A percentile compares a stretch with the other conserved stretches of the same genome.
Evolutionary conservation across 2,888 invertebrate genomes (phyloP).

Genomic region (Campopleginae sp.): DNA sequence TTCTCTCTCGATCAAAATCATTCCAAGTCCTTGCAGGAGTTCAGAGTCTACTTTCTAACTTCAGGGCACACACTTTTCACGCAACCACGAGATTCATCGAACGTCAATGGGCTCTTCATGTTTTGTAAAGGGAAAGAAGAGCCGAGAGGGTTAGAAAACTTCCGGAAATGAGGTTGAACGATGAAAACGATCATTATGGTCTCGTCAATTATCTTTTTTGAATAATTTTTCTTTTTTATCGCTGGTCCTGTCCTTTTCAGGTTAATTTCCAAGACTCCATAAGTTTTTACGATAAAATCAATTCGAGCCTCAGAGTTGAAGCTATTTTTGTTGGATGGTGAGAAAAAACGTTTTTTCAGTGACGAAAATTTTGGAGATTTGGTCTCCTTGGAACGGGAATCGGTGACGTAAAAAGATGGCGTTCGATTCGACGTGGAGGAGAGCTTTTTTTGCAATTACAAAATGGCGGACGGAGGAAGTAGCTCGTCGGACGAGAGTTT

Average conservation of each 20-base stretch:
- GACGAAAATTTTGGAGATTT: too few relatives aligned
- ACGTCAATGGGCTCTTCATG: not conserved
- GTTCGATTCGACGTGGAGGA: not conserved
- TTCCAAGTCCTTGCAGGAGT: not conserved
- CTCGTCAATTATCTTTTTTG: not conserved
- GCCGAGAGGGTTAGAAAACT: not conserved
- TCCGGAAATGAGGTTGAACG: not conserved
- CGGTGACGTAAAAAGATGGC: not conserved
- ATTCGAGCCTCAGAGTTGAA: too few relatives aligned
- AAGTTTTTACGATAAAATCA: too few relatives aligned
- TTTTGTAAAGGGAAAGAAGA: not conserved
- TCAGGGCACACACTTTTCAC: not conserved
- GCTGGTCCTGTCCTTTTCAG: not conserved
- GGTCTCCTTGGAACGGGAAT: too few relatives aligned
- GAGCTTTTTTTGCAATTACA: constrained; percentile 41
- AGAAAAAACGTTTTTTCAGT: too few relatives aligned
- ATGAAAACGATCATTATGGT: not conserved
- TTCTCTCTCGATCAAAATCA: not conserved
- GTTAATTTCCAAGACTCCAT: too few relatives aligned
- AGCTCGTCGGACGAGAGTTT: constrained; percentile 84
- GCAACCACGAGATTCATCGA: constrained; percentile 15
- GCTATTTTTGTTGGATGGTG: too few relatives aligned
- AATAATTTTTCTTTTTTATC: not conserved
- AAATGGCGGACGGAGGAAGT: constrained; percentile 76
- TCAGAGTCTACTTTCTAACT: constrained; percentile 40